phyloP scores from a whole-genome alignment of 2,888 invertebrate genomes.

The Fabriciana adippe region DNA sequence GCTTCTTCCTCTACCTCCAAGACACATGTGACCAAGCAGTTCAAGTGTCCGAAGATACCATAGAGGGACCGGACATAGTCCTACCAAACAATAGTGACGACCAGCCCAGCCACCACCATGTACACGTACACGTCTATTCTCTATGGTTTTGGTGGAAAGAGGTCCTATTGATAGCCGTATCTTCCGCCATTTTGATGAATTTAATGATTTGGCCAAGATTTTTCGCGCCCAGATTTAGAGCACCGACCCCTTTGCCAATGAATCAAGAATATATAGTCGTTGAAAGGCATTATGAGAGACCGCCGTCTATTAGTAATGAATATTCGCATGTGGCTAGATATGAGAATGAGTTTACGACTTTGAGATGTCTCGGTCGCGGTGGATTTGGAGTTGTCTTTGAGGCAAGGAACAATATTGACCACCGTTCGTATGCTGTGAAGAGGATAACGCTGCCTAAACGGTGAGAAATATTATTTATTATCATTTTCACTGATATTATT shows the following conservation, averaged over 20 bases:
- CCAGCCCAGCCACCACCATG: slow-evolving; percentile 78
- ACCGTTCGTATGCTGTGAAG: slow-evolving; percentile 97
- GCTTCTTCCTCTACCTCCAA: slow-evolving; percentile 88
- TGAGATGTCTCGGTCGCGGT: slow-evolving; percentile 92
- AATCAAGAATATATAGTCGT: slow-evolving; percentile 66
- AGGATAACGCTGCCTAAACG: slow-evolving; percentile 92
- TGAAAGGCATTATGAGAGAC: slow-evolving; percentile 59
- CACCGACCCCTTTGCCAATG: slow-evolving; percentile 54
- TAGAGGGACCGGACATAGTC: slow-evolving; percentile 50
- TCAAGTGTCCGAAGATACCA: slow-evolving; percentile 59
- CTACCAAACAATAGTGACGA: slow-evolving; percentile 64
- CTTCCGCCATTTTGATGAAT: slow-evolving; percentile 87
- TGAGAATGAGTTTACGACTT: slow-evolving; percentile 90
- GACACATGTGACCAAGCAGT: slow-evolving; percentile 75
- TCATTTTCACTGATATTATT: neutral
- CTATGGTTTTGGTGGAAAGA: slow-evolving; percentile 93
- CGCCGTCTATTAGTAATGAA: slow-evolving; percentile 43
- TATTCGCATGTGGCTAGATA: slow-evolving; percentile 85
- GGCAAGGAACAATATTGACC: slow-evolving; percentile 96
- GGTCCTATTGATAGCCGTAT: slow-evolving; percentile 88
- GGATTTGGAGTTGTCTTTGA: slow-evolving; percentile 99
- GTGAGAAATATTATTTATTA: slow-evolving; percentile 59
- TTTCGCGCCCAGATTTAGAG: slow-evolving; percentile 59
- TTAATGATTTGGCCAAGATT: slow-evolving; percentile 83
- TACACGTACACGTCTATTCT: slow-evolving; percentile 87